phyloP scores from a whole-genome alignment of 2,797 vertebrate species.

The Morelia viridis region DNA sequence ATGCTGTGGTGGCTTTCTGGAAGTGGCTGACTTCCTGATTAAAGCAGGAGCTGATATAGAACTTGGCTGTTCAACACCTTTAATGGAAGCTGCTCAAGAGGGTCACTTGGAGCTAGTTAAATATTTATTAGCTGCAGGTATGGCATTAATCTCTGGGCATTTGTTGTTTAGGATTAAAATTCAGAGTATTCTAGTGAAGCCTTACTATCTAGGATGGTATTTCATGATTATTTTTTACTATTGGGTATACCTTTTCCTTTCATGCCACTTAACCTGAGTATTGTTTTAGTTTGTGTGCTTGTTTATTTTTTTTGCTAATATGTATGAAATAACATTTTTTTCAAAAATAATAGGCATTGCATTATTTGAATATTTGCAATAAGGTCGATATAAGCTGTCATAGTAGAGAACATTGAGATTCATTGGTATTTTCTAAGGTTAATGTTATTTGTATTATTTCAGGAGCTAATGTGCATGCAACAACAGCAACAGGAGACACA shows the following conservation, averaged over 20 bases:
- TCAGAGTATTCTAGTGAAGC: not conserved
- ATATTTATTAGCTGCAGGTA: conserved; percentile 82
- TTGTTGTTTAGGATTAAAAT: not conserved
- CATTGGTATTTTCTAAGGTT: not conserved
- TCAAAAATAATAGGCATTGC: not conserved
- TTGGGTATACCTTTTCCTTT: not conserved
- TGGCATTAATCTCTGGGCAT: conserved; percentile 9
- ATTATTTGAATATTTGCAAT: conserved; percentile 1
- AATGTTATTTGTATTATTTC: not conserved
- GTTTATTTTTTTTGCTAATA: not conserved
- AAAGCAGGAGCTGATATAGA: conserved; percentile 84
- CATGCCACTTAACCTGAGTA: not conserved
- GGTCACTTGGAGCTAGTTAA: conserved; percentile 83
- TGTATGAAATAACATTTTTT: not conserved
- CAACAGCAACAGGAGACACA: conserved; percentile 81
- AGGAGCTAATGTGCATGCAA: conserved; percentile 83
- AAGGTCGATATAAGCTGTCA: not conserved
- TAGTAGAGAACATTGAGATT: not conserved
- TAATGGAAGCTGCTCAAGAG: conserved; percentile 84
- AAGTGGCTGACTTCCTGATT: conserved; percentile 81
- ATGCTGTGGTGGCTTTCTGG: conserved; percentile 81
- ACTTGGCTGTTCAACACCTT: conserved; percentile 80
- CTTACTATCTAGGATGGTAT: not conserved
- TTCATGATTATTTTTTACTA: not conserved
- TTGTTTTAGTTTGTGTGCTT: not conserved